These are phyloP conservation scores for Anthopleura sola DNA, from an alignment of 64 coral and sea anemone species.

Conservation along the genomic window DNA sequence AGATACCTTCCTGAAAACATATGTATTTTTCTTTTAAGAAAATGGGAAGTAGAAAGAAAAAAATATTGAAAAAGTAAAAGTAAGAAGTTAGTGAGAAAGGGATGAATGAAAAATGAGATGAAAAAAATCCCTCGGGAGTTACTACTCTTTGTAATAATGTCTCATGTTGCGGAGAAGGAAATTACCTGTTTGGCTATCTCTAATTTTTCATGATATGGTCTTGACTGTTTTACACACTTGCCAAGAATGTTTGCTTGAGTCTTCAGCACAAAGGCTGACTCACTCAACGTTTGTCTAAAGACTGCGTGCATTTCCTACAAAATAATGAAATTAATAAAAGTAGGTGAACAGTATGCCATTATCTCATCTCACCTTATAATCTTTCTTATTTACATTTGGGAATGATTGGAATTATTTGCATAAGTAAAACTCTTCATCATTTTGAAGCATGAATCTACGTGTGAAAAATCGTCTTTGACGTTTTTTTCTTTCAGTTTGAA, in stretches of 20 bases:
- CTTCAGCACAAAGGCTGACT: conserved; percentile 86
- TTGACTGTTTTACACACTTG: conserved; percentile 65
- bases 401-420: background rate
- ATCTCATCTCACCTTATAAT: background rate
- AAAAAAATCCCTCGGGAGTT: background rate
- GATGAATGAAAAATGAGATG: background rate
- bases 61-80: background rate
- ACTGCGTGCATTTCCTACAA: conserved; percentile 73
- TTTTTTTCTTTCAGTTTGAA: background rate
- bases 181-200: conserved; percentile 43
- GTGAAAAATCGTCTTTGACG: too few species aligned
- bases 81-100: background rate
- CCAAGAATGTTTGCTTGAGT: conserved; percentile 67
- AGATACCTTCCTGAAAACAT: too few species aligned
- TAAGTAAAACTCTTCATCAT: background rate
- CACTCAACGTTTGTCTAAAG: conserved; percentile 78
- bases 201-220: conserved; percentile 76
- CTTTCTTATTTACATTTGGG: background rate
- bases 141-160: background rate
- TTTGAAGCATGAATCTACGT: background rate
- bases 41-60: background rate
- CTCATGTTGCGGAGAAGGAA: background rate
- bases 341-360: background rate
- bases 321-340: conserved; percentile 11
- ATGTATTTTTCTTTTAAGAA: too few species aligned